Base-by-base conservation (phyloP, 2,113 vertebrate genomes). In the Ctenodactylus gundi region DNA sequence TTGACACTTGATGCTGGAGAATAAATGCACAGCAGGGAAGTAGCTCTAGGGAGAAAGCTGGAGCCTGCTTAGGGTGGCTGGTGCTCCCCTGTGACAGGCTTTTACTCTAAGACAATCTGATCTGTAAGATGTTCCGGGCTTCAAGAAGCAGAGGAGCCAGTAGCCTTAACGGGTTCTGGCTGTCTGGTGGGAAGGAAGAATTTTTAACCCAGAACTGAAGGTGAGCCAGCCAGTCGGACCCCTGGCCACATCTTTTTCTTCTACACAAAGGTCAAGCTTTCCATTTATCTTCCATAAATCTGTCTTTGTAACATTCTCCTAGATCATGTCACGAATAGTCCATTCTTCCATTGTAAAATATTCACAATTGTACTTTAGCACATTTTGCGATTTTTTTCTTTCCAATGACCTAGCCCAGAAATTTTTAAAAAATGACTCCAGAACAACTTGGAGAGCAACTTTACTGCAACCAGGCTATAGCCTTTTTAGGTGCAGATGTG, bases 261-360 rank as follows among this genome's bases (percentile, higher is more conserved):
- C 6, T n/a, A 81, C 1, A 10, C 65, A 34, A 60, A 84, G 44
- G 20, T 90, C 55, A 31, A 85, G 55, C 39, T 88, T 81, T 84
- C 36, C 62, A 72, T 81, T 85, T 65, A 78, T 76, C 36, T 76
- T 49, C 90, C 29, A 23, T 67, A 90, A 94, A 96, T 53, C 31
- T 84, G 31, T 36, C 27, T 1, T 49, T 41, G 65, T 91, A 76
- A 77, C 44, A 67, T 93, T 92, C 51, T 92, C 65, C 49, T 62
- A 75, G 68, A 62, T 90, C 58, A 93, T n/a, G 44, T 34, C 77
- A 77, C 10, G 51, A 64, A 81, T 65, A 87, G 7, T 58, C 39
- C 60, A 76, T 80, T 92, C 34, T 90, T 72, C 49, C 60, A 60
- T 4, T 86, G 62, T 67, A 87, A 92, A 94, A 55, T 92, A 31